Evolutionary conservation across 2,113 vertebrate genomes (phyloP), one percentile per base, ranked within the genome.

Genomic region (Oriolus oriolus): DNA sequence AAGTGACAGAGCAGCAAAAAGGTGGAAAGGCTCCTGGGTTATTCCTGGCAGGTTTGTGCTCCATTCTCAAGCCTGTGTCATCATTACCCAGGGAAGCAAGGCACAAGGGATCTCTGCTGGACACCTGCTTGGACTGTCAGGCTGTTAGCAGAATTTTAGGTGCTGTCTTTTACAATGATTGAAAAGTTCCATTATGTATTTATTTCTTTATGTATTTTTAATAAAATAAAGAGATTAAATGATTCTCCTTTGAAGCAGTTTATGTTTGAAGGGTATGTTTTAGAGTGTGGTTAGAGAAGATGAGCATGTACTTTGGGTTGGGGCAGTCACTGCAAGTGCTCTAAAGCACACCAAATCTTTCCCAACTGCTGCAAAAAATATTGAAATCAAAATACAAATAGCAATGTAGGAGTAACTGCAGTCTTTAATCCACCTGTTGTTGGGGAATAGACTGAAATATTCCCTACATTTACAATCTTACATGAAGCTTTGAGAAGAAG

Each of bases 31-130:
- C 66, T 94, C 61, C 74, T 80, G 80, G 5, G 47, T 90, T 89
- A 52, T 49, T 94, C 84, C 77, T 94, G 63, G 47, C 80, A 74
- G 74, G 74, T 94, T 91, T 91, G 83, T 39, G 75, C 76, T 97
- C 74, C 11, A 0, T 94, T 93, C 85, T 70, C 66, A 44, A 96
- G 88, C 42, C 87, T 33, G 61, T 92, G 61, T 80, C 71, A 91
- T 92, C 6, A 71, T 96, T 96, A 87, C 88, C 81, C 95, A 95
- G 97, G 95, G 86, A 97, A 97, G 93, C 4, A 22, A 94, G 60
- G 79, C 66, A 87, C 16, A 63, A 80, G 47, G 49, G 65, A 54
- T 79, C 74, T 94, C 75, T 85, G 80, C 71, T 0, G 10, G 70
- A 71, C 71, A 86, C 53, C 49, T 18, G 23, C 93, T 97, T 7